Evolutionary conservation across 2,888 invertebrate species (phyloP), one percentile per base, ranked within the genome.

Genomic region (Agriopis aurantiaria): DNA sequence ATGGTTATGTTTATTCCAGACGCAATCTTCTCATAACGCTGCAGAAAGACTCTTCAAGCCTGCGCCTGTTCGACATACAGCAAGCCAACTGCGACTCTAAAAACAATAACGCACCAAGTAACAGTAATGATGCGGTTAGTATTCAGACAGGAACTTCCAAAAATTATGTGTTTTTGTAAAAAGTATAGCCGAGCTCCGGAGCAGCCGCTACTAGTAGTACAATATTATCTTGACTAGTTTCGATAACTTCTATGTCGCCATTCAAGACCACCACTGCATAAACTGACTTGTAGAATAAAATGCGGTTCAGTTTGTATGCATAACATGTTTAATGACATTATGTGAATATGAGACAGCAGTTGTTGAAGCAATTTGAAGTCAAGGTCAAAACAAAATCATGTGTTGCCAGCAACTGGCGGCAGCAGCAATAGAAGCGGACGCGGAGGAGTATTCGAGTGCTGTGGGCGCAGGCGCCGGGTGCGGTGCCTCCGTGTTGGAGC

Each of bases 31-130:
- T 99, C 58, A 96, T 98, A 33, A 97, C 97, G 0, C 91, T 99
- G 70, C 97, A 97, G 85, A 96, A 97, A 71, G 99, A 99, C 80
- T 96, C 96, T 55, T 94, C 95, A 53, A 95, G 96, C 12, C 94
- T 99, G 41, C 96, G 97, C 75, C 95, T 99, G 49, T 98, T 98
- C 86, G 98, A 99, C 88, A 97, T 99, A 71, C 97, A 93, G 76
- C 92, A 90, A 66, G 86, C 91, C 17, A 80, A 80, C 74, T 79
- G 75, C 60, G 88, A 89, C 49, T 76, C 68, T 71, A 86, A 82
- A 67, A 49, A 79, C 14, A 78, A 78, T 61, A 68, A 61, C 78
- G 3, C 67, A 73, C 9, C 49, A 6, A 46, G 14, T 17, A 48
- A 40, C 49, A 43, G 9, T 17, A 86, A 86, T 52, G 82, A 80